Percentiles rank a stretch among this genome's conserved stretches.
These are phyloP conservation scores for Thamnophis elegans DNA, from an alignment of 2,797 vertebrate genomes.

Conservation along the genomic window DNA sequence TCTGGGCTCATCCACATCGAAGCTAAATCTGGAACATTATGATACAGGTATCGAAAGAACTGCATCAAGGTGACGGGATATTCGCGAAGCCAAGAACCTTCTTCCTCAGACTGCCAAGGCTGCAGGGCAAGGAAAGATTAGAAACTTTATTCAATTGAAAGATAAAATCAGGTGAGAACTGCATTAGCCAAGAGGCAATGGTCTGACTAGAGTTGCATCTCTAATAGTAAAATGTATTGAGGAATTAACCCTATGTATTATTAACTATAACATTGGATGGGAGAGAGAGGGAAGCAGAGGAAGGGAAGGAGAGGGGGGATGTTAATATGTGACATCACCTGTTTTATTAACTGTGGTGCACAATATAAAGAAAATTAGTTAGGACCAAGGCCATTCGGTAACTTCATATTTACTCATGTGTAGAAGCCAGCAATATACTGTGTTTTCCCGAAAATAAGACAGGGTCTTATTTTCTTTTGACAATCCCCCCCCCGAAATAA, in stretches of 20 bases:
- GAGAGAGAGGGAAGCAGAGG: background rate
- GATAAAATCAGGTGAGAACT: background rate
- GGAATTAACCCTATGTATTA: background rate
- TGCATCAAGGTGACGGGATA: conserved; percentile 98
- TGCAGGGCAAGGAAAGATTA: conserved; percentile 54
- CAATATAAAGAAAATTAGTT: background rate
- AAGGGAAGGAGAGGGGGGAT: too few species aligned
- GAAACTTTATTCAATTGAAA: conserved; percentile 26
- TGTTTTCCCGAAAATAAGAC: too few species aligned
- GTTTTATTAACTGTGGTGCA: background rate
- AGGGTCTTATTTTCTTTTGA: too few species aligned
- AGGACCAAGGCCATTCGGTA: background rate
- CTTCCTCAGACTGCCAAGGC: conserved; percentile 99
- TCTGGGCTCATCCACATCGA: conserved; percentile 96
- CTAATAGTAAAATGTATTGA: background rate
- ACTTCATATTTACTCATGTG: background rate
- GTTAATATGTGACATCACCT: background rate
- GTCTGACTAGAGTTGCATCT: background rate
- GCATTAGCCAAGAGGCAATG: background rate
- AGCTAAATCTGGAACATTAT: conserved; percentile 91
- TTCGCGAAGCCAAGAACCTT: conserved; percentile 97
- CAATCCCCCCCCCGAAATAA: too few species aligned
- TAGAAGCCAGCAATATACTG: background rate
- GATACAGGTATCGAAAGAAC: conserved; percentile 96
- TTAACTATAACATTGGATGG: background rate